These are phyloP conservation scores for Elysia crispata DNA, from an alignment of 2,888 invertebrate genomes.

Conservation along the genomic window DNA sequence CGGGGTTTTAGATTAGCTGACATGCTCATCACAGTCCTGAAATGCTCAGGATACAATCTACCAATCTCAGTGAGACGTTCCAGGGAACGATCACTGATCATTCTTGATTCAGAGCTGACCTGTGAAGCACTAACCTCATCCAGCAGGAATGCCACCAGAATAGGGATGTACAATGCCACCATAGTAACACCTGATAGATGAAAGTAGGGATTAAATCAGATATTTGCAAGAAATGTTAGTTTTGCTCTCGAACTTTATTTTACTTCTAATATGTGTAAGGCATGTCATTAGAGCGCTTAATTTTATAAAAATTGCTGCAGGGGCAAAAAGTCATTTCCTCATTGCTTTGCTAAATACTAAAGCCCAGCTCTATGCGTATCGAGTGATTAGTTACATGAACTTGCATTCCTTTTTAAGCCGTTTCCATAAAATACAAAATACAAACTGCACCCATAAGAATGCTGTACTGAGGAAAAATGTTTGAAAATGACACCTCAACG, in stretches of 20 bases:
- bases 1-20: conserved; percentile 88
- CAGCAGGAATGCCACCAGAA: conserved; percentile 90
- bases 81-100: conserved; percentile 91
- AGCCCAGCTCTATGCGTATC: too few species aligned
- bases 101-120: conserved; percentile 58
- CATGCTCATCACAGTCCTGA: conserved; percentile 92
- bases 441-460: too few species aligned
- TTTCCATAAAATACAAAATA: too few species aligned
- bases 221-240: too few species aligned
- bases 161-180: conserved; percentile 91
- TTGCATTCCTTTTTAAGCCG: too few species aligned
- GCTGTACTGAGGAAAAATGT: too few species aligned
- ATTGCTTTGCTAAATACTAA: too few species aligned
- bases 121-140: conserved; percentile 79
- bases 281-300: not conserved
- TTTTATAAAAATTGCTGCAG: too few species aligned
- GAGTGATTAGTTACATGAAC: too few species aligned
- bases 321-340: too few species aligned
- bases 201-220: conserved; percentile 16
- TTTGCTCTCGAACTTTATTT: too few species aligned
- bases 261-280: not conserved
- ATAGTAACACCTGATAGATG: conserved; percentile 88
- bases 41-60: conserved; percentile 95
- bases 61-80: conserved; percentile 94
- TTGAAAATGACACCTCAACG: too few species aligned